Conservation (phyloP, 2,797 vertebrate species). For the Cyclura pinguis region DNA sequence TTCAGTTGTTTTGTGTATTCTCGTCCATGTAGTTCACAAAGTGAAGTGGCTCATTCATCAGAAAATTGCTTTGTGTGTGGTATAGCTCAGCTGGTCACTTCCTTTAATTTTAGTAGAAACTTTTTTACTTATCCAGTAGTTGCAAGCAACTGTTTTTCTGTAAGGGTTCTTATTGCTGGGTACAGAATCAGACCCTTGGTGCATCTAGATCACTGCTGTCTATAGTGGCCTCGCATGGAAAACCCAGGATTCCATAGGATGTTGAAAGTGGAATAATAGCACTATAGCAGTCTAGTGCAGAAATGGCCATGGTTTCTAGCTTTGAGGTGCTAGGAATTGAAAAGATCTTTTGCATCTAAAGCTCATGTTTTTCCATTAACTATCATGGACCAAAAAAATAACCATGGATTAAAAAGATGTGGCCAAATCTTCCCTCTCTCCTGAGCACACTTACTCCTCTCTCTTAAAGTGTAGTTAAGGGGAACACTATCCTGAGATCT, state of each 20-base stretch:
- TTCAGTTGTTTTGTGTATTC: neutral
- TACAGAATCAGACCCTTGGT: neutral
- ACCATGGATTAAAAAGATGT: neutral
- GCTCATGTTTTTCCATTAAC: neutral
- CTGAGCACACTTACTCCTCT: no score
- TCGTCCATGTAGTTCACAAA: conserved; percentile 13
- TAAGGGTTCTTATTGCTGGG: neutral
- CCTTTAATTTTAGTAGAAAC: neutral
- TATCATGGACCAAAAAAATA: neutral
- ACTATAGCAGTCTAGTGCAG: no score
- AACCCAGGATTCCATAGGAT: no score
- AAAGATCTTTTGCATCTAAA: neutral
- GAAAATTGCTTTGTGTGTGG: neutral
- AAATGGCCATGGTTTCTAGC: neutral
- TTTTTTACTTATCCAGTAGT: neutral
- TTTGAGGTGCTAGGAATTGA: neutral
- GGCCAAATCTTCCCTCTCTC: no score
- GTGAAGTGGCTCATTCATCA: neutral
- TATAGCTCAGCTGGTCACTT: neutral
- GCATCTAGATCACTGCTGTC: neutral
- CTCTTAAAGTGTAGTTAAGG: no score
- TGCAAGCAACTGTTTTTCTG: neutral
- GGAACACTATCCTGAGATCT: no score
- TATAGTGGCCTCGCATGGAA: neutral
- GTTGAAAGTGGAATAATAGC: no score